Percentiles rank a stretch among this genome's conserved stretches.
phyloP scores from a whole-genome alignment of 2,113 vertebrate genomes.

The Scalopus aquaticus region DNA sequence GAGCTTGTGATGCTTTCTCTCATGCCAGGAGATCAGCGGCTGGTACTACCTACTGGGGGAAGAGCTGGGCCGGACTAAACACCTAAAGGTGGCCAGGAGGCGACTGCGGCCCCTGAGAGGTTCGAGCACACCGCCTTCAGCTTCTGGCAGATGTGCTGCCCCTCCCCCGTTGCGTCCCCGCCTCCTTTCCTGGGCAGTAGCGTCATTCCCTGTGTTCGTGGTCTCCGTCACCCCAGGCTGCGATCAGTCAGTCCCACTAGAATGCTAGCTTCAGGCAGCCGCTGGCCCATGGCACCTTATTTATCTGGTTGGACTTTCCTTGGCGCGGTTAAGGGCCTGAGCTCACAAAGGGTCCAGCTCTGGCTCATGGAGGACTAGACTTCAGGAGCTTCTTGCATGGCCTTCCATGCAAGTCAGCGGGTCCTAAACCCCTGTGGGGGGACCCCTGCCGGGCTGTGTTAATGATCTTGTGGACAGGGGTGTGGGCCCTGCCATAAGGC shows the following conservation, averaged over 20 bases:
- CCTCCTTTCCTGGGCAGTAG: neutral
- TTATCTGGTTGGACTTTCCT: neutral
- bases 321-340: neutral
- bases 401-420: neutral
- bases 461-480: neutral
- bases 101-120: slow-evolving; percentile 79
- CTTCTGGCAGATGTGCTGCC: neutral
- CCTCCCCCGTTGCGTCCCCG: accelerated
- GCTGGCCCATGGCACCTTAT: neutral
- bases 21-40: slow-evolving; percentile 87
- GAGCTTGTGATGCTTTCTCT: slow-evolving; percentile 15
- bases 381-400: neutral
- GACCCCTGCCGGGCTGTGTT: neutral
- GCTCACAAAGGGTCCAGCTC: neutral
- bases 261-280: neutral
- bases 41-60: slow-evolving; percentile 94
- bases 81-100: slow-evolving; percentile 89
- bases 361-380: neutral
- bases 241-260: neutral
- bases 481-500: neutral
- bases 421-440: neutral
- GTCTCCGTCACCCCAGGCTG: neutral
- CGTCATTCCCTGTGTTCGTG: neutral
- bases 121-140: accelerated
- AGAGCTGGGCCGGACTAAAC: slow-evolving; percentile 91